These are phyloP conservation scores for Myotis daubentonii DNA, from an alignment of 2,797 vertebrate genomes.

Conservation along the genomic window DNA sequence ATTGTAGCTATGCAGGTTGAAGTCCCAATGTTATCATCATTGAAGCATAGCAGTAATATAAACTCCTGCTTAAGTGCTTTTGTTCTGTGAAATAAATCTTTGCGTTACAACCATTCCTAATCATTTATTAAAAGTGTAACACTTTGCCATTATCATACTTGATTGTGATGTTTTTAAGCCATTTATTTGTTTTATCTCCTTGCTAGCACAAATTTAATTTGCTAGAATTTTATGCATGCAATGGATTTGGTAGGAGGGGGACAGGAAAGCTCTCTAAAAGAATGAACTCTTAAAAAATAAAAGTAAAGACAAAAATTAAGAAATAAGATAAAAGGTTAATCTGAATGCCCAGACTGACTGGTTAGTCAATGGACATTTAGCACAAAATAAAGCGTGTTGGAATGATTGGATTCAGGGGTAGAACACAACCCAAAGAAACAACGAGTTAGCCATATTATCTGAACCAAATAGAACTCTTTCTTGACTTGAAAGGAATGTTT, in stretches of 20 bases:
- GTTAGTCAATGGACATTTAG: neutral
- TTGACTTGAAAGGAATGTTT: slow-evolving; percentile 64
- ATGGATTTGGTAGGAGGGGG: neutral
- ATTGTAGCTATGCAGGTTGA: slow-evolving; percentile 88
- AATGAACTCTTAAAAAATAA: neutral
- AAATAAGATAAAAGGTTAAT: neutral
- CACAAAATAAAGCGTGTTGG: neutral
- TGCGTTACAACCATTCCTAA: slow-evolving; percentile 81
- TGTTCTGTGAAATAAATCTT: slow-evolving; percentile 86
- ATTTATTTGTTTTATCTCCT: slow-evolving; percentile 64
- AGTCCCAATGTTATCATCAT: slow-evolving; percentile 85
- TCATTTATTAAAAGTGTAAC: slow-evolving; percentile 83
- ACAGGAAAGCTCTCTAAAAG: neutral
- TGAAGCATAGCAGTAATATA: slow-evolving; percentile 83
- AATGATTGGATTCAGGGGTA: neutral
- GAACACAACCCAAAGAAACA: neutral
- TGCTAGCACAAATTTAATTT: slow-evolving; percentile 76
- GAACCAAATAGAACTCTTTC: slow-evolving; percentile 51
- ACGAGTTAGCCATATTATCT: slow-evolving; percentile 20
- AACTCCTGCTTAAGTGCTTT: slow-evolving; percentile 85
- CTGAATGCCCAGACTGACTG: neutral
- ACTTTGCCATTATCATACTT: slow-evolving; percentile 72
- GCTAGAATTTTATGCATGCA: slow-evolving; percentile 39
- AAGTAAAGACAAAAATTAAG: neutral
- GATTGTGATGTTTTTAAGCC: slow-evolving; percentile 74